Conservation (phyloP, 2,113 vertebrate genomes). For the Centropus bengalensis region DNA sequence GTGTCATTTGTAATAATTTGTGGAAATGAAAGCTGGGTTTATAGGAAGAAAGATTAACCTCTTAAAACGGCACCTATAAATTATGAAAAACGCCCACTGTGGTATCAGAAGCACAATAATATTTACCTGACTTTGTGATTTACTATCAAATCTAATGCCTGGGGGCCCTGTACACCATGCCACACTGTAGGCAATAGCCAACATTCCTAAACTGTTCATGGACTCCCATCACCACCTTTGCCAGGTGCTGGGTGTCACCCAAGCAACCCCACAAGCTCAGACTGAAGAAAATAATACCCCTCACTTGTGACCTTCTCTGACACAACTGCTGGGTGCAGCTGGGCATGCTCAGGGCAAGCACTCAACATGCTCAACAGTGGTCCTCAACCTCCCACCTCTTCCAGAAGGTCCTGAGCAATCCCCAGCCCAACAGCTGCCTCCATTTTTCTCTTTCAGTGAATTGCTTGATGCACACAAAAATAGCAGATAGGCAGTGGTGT, state of each 20-base stretch:
- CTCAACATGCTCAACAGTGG: too few relatives aligned
- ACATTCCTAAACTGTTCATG: neutral
- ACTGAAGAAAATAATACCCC: neutral
- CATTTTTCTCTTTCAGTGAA: neutral
- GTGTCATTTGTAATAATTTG: neutral
- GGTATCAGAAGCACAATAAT: neutral
- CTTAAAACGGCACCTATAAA: neutral
- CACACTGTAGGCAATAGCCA: too few relatives aligned
- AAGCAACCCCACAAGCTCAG: neutral
- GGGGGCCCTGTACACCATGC: neutral
- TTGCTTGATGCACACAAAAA: too few relatives aligned
- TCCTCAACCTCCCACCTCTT: accelerated
- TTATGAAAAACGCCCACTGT: neutral
- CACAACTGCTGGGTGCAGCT: accelerated
- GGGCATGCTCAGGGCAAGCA: neutral
- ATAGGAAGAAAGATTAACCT: neutral
- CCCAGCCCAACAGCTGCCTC: neutral
- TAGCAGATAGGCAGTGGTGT: accelerated
- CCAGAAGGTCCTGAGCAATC: neutral
- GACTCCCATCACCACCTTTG: neutral
- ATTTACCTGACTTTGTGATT: neutral
- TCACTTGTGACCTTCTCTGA: neutral
- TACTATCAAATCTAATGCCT: neutral
- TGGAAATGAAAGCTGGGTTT: neutral
- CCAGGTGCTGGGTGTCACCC: accelerated